phyloP scores from a whole-genome alignment of 2,888 invertebrate genomes.

The Balanococcus diminutus region DNA sequence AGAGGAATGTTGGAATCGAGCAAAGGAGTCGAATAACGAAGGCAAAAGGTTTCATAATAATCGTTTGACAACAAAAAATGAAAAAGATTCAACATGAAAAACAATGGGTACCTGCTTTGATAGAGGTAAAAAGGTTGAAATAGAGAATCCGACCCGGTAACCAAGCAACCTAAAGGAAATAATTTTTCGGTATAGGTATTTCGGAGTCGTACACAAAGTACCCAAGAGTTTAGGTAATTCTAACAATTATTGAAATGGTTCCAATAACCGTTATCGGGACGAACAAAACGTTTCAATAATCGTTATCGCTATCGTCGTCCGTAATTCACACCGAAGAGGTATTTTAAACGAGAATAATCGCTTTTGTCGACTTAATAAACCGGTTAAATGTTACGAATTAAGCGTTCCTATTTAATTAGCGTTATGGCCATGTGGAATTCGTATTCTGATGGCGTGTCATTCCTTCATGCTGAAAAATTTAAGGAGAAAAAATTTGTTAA shows the following conservation, averaged over 20 bases:
- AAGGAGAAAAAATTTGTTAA: too few relatives aligned
- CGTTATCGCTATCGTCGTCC: conserved; percentile 15
- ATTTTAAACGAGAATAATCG: conserved; percentile 29
- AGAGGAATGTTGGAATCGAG: background rate
- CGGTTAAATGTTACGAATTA: conserved; percentile 3
- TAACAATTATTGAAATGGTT: conserved; percentile 38
- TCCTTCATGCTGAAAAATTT: background rate
- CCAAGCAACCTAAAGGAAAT: conserved; percentile 24
- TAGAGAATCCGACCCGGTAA: conserved; percentile 26
- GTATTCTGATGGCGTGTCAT: background rate
- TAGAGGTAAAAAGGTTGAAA: background rate
- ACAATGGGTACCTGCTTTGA: conserved; percentile 29
- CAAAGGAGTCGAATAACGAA: background rate
- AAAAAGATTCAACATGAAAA: background rate
- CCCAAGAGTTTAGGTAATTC: conserved; percentile 24
- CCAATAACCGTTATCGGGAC: conserved; percentile 34
- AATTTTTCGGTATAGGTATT: conserved; percentile 27
- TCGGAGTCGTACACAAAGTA: conserved; percentile 13
- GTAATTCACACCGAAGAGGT: conserved; percentile 27
- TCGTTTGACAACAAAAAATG: background rate
- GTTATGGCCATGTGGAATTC: background rate
- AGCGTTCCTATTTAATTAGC: background rate
- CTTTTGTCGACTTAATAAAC: conserved; percentile 41
- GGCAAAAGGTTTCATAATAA: background rate
- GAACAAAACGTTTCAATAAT: conserved; percentile 34